Conservation (phyloP, 1,140 invertebrate genomes). For the Calliphora vicina region DNA sequence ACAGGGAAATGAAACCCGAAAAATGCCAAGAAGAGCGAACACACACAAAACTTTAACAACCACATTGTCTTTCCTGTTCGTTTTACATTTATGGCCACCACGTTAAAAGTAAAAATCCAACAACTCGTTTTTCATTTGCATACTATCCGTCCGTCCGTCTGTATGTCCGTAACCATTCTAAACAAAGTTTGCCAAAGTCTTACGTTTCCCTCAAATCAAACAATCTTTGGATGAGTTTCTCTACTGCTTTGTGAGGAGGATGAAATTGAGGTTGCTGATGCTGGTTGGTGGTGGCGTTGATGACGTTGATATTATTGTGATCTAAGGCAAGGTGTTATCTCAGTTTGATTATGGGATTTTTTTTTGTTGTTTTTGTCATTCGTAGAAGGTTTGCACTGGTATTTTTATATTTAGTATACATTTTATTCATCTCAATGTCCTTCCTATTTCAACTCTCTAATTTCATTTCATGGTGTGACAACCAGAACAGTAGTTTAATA, state of each 20-base stretch:
- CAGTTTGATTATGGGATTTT: slow-evolving; percentile 7
- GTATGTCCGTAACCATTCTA: neutral
- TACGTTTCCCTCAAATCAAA: neutral
- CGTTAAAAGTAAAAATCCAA: neutral
- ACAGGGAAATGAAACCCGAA: neutral
- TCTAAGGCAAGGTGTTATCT: slow-evolving; percentile 7
- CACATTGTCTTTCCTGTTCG: neutral
- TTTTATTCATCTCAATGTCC: slow-evolving; percentile 6
- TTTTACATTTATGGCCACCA: neutral
- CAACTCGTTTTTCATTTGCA: slow-evolving; percentile 36
- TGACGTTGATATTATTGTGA: slow-evolving; percentile 1
- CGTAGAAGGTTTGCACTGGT: neutral
- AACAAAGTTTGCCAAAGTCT: neutral
- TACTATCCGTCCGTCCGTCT: neutral
- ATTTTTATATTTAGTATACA: neutral
- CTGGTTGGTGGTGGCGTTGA: neutral
- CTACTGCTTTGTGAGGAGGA: neutral
- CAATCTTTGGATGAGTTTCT: neutral
- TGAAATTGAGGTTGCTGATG: no score
- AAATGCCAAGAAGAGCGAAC: no score
- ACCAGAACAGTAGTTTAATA: neutral
- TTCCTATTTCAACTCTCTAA: neutral
- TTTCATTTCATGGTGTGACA: slow-evolving; percentile 1
- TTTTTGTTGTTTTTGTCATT: neutral
- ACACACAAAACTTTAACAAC: neutral